Evolutionary conservation across 2,113 vertebrate species (phyloP), one percentile per base, ranked within the genome.

Genomic region (Istiophorus platypterus): DNA sequence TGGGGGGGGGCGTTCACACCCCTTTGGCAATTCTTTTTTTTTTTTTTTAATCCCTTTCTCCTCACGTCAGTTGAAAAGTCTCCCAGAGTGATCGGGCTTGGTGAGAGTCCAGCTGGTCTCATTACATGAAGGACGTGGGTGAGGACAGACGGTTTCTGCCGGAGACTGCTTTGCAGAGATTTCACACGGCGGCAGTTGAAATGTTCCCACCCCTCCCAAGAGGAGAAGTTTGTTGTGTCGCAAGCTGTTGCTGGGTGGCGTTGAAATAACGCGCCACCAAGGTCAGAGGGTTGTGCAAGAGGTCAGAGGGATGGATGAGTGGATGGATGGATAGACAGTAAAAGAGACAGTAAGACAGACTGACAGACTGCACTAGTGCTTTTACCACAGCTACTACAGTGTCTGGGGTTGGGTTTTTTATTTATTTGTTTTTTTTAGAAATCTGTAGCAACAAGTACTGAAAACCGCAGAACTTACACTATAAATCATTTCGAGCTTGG

Each of bases 191-290:
- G 39, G 62, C 7, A 69, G 57, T 37, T 37, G 34, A 66, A 52
- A 65, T 42, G 27, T 66, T 72, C 80, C 45, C 15, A 9, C 2
- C 66, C 73, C 57, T 58, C 65, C 63, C n/a, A 8, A 59, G 20
- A 8, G 24, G 47, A 74, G 31, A 24, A 27, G 59, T 72, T 71
- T 85, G 85, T 89, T 89, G 64, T 85, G 82, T 85, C 82, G 85
- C 70, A 69, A 47, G 73, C 74, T 56, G 88, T 90, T 90, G 84
- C 89, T 88, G 67, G 91, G 90, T 72, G 90, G 78, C 82, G 90
- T 85, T 68, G 22, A 27, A 82, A 76, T 61, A 82, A 81, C 45
- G 42, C 78, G 79, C 69, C 54, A 31, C 42, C 69, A 64, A 61
- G 71, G 52, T 61, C 61, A 62, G 5, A 66, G 18, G 39, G 78